A percentile compares a stretch with the other conserved stretches of the same genome.
These are phyloP conservation scores for Coremacera marginata DNA, from an alignment of 2,888 invertebrate genomes.

Conservation along the genomic window DNA sequence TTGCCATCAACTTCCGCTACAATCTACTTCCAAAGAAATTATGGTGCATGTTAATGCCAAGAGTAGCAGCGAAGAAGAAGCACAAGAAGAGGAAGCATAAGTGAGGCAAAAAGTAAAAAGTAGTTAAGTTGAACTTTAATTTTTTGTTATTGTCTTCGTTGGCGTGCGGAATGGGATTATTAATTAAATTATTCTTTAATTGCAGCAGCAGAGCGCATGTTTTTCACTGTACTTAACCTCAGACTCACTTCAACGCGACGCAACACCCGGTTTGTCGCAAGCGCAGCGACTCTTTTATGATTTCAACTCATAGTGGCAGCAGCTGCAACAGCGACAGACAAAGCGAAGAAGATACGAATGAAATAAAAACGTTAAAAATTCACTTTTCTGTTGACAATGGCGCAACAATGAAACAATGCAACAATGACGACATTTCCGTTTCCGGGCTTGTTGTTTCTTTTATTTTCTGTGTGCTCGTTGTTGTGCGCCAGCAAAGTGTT, in stretches of 20 bases:
- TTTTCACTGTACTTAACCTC: background rate
- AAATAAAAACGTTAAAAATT: background rate
- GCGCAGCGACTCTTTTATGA: background rate
- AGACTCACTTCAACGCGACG: background rate
- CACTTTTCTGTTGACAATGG: background rate
- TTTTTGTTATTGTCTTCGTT: slow-evolving; percentile 1
- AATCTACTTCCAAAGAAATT: background rate
- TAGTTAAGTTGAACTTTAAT: background rate
- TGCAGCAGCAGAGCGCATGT: slow-evolving; percentile 54
- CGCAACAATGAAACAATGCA: background rate
- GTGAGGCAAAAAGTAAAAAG: background rate
- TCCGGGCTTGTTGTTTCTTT: slow-evolving; percentile 15
- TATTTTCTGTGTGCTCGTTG: background rate
- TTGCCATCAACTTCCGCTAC: slow-evolving; percentile 39
- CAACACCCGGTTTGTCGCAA: background rate
- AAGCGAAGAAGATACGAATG: background rate
- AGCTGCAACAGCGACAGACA: background rate
- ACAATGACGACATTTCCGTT: slow-evolving; percentile 20
- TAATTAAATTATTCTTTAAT: slow-evolving; percentile 66
- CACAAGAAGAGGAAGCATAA: background rate
- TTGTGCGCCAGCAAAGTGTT: background rate
- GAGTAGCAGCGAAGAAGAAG: background rate
- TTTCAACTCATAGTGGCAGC: background rate
- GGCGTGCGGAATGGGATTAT: slow-evolving; percentile 55
- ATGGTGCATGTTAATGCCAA: background rate